These are phyloP conservation scores for Zaprionus africanus DNA, from an alignment of 1,140 invertebrate species.

Conservation along the genomic window DNA sequence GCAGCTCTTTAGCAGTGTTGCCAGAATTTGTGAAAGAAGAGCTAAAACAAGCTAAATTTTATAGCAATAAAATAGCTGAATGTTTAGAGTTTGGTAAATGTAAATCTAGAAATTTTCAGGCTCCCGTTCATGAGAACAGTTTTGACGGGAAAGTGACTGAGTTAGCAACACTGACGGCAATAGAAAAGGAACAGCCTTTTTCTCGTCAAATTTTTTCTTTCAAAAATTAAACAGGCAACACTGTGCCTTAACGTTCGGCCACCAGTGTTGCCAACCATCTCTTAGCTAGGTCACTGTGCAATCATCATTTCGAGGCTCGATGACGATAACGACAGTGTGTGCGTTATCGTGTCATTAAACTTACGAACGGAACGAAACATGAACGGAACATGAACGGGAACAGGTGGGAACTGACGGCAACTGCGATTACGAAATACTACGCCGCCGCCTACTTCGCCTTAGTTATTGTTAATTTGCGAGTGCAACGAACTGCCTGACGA, in stretches of 20 bases:
- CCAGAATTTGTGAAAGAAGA: too few relatives aligned
- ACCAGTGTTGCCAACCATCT: background rate
- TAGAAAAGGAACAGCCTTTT: too few relatives aligned
- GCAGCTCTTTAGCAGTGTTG: background rate
- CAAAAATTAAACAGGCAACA: too few relatives aligned
- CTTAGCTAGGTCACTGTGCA: conserved; percentile 12
- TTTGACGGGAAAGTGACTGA: too few relatives aligned
- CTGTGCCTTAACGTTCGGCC: too few relatives aligned
- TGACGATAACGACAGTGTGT: conserved; percentile 27
- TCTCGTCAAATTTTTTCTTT: too few relatives aligned
- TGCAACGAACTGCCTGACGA: conserved; percentile 61
- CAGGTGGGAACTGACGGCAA: conserved; percentile 45
- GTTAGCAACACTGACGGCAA: too few relatives aligned
- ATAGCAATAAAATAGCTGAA: too few relatives aligned
- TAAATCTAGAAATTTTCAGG: too few relatives aligned
- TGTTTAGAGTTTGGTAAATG: too few relatives aligned
- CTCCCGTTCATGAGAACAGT: too few relatives aligned
- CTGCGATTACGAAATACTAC: conserved; percentile 44
- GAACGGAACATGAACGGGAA: conserved; percentile 6
- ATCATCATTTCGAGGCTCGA: conserved; percentile 16
- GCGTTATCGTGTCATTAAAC: conserved; percentile 58
- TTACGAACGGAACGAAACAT: conserved; percentile 3
- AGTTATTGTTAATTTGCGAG: conserved; percentile 67
- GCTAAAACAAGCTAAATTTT: too few relatives aligned
- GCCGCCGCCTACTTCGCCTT: conserved; percentile 37